A percentile compares a stretch with the other conserved stretches of the same genome.
Evolutionary conservation across 2,797 vertebrate species (phyloP).

Genomic region (Chiroxiphia lanceolata): DNA sequence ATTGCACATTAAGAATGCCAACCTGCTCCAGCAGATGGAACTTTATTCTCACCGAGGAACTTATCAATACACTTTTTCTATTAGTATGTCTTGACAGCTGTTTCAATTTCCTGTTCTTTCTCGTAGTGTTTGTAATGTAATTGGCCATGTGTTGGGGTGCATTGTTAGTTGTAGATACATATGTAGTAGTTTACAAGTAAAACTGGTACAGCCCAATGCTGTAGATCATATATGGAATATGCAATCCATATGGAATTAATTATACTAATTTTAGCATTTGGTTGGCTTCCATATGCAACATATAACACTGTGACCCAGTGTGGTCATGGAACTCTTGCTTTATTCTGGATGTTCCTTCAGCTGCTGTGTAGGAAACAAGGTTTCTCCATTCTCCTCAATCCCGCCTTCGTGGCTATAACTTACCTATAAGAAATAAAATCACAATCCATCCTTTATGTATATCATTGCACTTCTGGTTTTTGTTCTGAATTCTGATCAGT

Average conservation of each 20-base stretch:
- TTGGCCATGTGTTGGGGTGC: accelerated
- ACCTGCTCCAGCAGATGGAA: background rate
- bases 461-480: background rate
- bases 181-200: background rate
- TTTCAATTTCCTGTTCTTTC: background rate
- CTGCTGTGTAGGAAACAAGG: background rate
- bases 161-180: background rate
- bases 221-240: background rate
- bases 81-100: background rate
- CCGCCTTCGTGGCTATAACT: background rate
- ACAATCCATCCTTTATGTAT: background rate
- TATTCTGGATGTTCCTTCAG: background rate
- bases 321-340: background rate
- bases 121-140: background rate
- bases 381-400: background rate
- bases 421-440: background rate
- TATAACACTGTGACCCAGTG: background rate
- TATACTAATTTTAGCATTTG: background rate
- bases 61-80: background rate
- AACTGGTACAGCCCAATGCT: background rate
- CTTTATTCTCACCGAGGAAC: background rate
- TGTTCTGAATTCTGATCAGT: background rate
- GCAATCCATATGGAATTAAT: background rate
- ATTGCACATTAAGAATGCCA: background rate
- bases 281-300: background rate